Base-by-base conservation (phyloP, 2,888 invertebrate species). In the Rhagium mordax region DNA sequence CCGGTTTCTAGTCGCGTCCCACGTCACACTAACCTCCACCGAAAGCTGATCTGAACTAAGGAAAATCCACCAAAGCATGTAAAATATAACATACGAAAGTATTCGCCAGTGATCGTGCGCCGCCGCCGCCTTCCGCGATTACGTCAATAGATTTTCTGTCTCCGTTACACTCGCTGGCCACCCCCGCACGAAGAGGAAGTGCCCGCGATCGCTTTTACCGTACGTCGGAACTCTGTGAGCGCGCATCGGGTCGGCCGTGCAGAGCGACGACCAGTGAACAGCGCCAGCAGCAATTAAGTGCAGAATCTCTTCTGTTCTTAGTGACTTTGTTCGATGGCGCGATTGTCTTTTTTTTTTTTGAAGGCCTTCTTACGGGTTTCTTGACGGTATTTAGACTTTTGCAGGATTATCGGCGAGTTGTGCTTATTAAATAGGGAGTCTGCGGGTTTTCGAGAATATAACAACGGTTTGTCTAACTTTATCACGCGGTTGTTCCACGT, bases 71-170 rank as follows among this genome's bases (percentile, higher is more conserved):
- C 53, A 70, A 74, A 70, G 74, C 75, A 75, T 75, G 77, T 74
- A 71, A 75, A 77, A 75, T 77, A 77, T 72, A 72, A 73, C 70
- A 60, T 74, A 69, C 73, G 75, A 71, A 67, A 27, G 59, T 33
- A 60, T 20, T 77, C 77, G 77, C 47, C 3, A 13, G 57, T 18
- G 33, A 2, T 75, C 77, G 74, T 51, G 24, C 49, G 59, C 51
- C 64, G 70, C 70, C 74, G 75, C 70, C 48, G 51, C 18, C 83
- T 83, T 85, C 85, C 87, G 86, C 84, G 81, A 84, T 86, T 86
- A 86, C 87, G 87, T 87, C 87, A 87, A 87, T 87, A 87, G 79
- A 80, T 79, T 75, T 71, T 76, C 84, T 79, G 81, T 86, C 86
- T 83, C 78, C 69, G 80, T 84, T 81, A 65, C 73, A 83, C 84